Conservation (phyloP, 2,797 vertebrate species). For the Lophotriccus pileatus region DNA sequence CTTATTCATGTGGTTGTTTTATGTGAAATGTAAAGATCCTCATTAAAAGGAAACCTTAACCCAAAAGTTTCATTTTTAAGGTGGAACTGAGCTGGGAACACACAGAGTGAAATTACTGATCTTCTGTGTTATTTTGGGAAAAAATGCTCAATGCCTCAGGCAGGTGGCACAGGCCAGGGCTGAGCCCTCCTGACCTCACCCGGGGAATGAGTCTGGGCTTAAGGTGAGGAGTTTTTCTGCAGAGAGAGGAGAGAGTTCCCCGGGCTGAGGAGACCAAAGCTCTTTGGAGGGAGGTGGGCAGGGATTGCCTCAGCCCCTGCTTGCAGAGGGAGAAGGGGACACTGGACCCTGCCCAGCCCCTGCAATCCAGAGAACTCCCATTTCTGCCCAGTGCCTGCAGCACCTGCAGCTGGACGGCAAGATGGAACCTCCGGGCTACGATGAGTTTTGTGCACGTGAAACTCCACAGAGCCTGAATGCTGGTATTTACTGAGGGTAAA, state of each 20-base stretch:
- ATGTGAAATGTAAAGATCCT: conserved; percentile 36
- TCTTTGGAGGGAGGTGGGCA: accelerated
- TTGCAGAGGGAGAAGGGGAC: background rate
- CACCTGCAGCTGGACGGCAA: background rate
- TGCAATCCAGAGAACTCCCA: background rate
- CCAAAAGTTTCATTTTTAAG: background rate
- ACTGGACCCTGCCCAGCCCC: accelerated
- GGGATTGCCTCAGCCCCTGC: background rate
- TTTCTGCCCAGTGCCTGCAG: background rate
- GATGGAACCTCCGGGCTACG: accelerated
- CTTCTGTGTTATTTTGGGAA: background rate
- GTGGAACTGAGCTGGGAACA: background rate
- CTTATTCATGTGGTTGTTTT: conserved; percentile 41
- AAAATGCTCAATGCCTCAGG: background rate
- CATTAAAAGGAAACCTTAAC: conserved; percentile 18
- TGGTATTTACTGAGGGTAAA: background rate
- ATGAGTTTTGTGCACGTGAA: background rate
- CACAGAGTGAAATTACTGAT: background rate
- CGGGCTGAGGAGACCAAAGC: background rate
- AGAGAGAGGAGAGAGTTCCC: background rate
- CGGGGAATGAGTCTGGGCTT: background rate
- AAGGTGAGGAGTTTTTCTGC: background rate
- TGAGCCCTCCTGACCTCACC: background rate
- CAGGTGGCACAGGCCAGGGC: background rate
- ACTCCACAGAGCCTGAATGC: background rate